Conservation (phyloP, 37 sponge, comb jelly and placozoan genomes). For the Eunapius fragilis region DNA sequence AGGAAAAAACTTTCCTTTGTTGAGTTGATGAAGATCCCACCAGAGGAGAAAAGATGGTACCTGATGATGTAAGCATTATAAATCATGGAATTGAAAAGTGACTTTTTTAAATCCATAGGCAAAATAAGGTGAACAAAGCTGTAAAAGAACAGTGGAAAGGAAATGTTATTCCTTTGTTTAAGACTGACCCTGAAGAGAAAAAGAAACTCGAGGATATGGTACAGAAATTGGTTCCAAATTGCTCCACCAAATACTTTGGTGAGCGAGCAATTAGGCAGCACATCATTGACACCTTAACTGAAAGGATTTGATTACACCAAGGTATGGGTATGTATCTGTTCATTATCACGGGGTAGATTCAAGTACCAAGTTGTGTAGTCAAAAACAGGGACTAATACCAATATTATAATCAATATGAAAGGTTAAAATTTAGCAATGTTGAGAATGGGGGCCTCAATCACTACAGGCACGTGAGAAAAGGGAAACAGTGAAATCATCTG, state of each 20-base stretch:
- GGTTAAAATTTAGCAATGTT: not conserved
- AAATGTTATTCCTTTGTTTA: conserved; percentile 8
- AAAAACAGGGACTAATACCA: not conserved
- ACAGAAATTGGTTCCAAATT: conserved; percentile 1
- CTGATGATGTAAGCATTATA: conserved; percentile 26
- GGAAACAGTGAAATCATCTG: not conserved
- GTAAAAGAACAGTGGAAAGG: conserved; percentile 5
- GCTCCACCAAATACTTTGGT: conserved; percentile 3
- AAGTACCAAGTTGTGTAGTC: not conserved
- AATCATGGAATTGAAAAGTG: not conserved
- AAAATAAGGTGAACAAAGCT: conserved; percentile 3
- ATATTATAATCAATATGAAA: not conserved
- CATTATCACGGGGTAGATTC: not conserved
- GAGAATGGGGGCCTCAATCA: not conserved
- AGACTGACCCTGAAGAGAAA: not conserved
- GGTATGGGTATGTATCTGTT: conserved; percentile 3
- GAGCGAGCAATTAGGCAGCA: conserved; percentile 7
- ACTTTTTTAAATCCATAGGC: conserved; percentile 6
- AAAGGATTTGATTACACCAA: conserved; percentile 10
- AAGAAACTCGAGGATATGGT: conserved; percentile 14
- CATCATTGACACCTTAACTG: conserved; percentile 1
- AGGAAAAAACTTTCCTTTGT: not conserved
- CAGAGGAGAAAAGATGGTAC: conserved; percentile 12
- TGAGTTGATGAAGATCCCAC: not conserved
- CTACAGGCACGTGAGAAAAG: not conserved